Evolutionary conservation across 2,888 invertebrate genomes (phyloP), one percentile per base, ranked within the genome.

Genomic region (Drosophila infuscata): DNA sequence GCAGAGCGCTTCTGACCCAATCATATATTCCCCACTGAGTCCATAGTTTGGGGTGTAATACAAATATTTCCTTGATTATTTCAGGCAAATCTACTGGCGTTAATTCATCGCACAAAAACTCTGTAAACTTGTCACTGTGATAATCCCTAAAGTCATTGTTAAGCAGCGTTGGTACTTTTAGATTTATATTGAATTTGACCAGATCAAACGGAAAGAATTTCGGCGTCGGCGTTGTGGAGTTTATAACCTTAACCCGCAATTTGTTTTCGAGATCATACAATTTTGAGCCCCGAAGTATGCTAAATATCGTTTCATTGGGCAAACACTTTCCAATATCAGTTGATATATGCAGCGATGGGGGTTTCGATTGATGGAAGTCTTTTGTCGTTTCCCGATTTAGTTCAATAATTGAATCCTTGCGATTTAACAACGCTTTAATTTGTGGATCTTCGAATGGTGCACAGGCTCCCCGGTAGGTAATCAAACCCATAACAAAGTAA

Each of bases 21-120:
- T 51, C 51, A 51, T 51, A 51, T 17, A 51, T 30, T 17, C 51
- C 51, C 51, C 51, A 51, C 11, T 51, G 51, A 30, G 5, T 51
- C 51, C 51, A 51, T 17, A 51, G 17, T 11, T 11, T 30, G 1
- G 51, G 6, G 51, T n/a, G n/a, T 29, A 51, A n/a, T 17, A 9
- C 0, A 17, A n/a, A 6, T 29, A 49, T 30, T 29, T 51, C 29
- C 11, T 30, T 51, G 11, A 30, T 30, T 30, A 30, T 11, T 30
- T 30, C 11, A 7, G n/a, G 2, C 51, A 51, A 11, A n/a, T 51
- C n/a, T 1, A n/a, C 30, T 30, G 51, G 51, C 30, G 51, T n/a
- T 51, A 51, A 6, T 11, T 30, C 3, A 11, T 17, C n/a, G 30
- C 51, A 51, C 30, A 51, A 29, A 29, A 30, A 30, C 51, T 29